Evolutionary conservation across 2,888 invertebrate species (phyloP).

Genomic region (Sympetrum striolatum): DNA sequence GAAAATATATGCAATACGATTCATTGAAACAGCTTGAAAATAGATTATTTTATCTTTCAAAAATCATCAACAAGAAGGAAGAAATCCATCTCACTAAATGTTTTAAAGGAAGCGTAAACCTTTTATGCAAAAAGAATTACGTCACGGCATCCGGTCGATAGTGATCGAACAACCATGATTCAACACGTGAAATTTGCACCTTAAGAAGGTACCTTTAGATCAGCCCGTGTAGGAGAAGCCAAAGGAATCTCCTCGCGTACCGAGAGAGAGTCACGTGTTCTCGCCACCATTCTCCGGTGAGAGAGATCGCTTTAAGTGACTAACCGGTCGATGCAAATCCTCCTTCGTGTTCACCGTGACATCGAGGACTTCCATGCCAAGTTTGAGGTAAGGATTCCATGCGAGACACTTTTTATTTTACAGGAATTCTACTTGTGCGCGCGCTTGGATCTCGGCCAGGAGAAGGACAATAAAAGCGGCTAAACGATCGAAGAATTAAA

Average conservation of each 20-base stretch:
- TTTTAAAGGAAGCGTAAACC: too few relatives aligned
- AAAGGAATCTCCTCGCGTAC: not conserved
- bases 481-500: not conserved
- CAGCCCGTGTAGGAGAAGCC: not conserved
- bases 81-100: too few relatives aligned
- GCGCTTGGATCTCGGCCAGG: not conserved
- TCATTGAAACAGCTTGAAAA: too few relatives aligned
- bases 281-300: not conserved
- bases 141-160: too few relatives aligned
- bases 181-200: too few relatives aligned
- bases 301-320: not conserved
- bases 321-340: not conserved
- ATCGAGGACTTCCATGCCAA: not conserved
- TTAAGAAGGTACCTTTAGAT: too few relatives aligned
- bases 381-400: not conserved
- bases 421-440: not conserved
- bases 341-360: not conserved
- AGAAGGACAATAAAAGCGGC: not conserved
- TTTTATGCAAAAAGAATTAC: too few relatives aligned
- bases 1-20: too few relatives aligned
- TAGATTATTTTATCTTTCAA: too few relatives aligned
- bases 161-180: too few relatives aligned
- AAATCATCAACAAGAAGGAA: too few relatives aligned
- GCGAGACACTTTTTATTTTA: not conserved
- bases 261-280: not conserved